Evolutionary conservation across 2,797 vertebrate genomes (phyloP).

Genomic region (Karalla daura): DNA sequence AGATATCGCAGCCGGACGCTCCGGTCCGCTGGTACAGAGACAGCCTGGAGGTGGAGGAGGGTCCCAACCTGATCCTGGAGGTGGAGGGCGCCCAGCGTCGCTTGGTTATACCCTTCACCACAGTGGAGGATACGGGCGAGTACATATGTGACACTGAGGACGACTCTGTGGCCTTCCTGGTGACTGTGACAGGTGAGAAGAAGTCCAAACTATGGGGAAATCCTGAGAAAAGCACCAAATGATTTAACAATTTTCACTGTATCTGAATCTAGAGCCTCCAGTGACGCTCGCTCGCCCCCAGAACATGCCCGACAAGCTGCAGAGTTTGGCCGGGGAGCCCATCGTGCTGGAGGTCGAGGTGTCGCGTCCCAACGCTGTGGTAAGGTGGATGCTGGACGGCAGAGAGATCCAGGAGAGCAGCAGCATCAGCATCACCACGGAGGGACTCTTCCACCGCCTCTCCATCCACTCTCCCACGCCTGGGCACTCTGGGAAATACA

Average conservation of each 20-base stretch:
- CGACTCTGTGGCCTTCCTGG: constrained; percentile 89
- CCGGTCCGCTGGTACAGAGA: constrained; percentile 90
- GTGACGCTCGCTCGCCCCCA: constrained; percentile 83
- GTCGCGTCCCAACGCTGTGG: constrained; percentile 80
- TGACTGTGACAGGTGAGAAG: constrained; percentile 88
- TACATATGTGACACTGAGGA: constrained; percentile 93
- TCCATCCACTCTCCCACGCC: constrained; percentile 79
- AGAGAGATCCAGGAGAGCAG: constrained; percentile 80
- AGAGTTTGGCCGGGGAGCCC: constrained; percentile 79
- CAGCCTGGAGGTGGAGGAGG: constrained; percentile 88
- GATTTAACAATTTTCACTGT: too few relatives aligned
- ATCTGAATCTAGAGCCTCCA: constrained; percentile 81
- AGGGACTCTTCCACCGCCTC: constrained; percentile 84
- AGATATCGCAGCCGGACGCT: constrained; percentile 83
- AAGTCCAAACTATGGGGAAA: too few relatives aligned
- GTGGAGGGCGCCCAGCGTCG: constrained; percentile 79
- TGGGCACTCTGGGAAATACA: constrained; percentile 89
- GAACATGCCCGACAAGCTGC: constrained; percentile 71
- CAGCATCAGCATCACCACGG: constrained; percentile 81
- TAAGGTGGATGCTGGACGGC: constrained; percentile 88
- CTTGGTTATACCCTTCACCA: constrained; percentile 84
- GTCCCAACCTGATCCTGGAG: constrained; percentile 83
- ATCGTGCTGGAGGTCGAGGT: constrained; percentile 86
- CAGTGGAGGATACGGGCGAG: constrained; percentile 87
- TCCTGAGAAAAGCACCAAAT: too few relatives aligned